These are phyloP conservation scores for Monoplex corrugatus DNA, from an alignment of 2,888 invertebrate species.

Conservation along the genomic window DNA sequence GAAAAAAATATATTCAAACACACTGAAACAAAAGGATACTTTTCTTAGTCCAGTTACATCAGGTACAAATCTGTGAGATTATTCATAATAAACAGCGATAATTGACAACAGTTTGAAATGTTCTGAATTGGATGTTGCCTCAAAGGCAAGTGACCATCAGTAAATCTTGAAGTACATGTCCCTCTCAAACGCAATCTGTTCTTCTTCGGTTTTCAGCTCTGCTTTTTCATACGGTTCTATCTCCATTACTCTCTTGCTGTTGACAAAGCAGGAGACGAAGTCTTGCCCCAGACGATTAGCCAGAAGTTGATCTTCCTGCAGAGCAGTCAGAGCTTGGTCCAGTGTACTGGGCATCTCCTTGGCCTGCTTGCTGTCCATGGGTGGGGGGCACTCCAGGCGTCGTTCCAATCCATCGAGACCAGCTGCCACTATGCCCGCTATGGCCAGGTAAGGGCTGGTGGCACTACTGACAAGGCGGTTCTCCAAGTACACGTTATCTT, in stretches of 20 bases:
- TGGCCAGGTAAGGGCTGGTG: constrained; percentile 57
- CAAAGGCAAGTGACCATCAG: no score
- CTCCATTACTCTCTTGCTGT: constrained; percentile 27
- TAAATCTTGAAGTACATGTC: constrained; percentile 1
- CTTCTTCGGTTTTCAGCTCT: constrained; percentile 6
- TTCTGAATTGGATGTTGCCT: no score
- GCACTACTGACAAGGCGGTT: constrained; percentile 54
- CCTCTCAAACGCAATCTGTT: constrained; percentile 32
- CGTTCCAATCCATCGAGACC: constrained; percentile 56
- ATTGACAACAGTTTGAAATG: no score
- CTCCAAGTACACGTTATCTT: constrained; percentile 54
- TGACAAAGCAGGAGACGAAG: constrained; percentile 31
- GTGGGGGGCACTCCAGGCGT: constrained; percentile 52
- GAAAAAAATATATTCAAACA: no score
- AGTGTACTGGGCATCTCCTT: constrained; percentile 17
- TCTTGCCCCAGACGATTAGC: constrained; percentile 18
- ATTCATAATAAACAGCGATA: no score
- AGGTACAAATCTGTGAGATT: no score
- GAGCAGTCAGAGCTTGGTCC: constrained; percentile 29
- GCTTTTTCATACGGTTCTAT: constrained; percentile 13
- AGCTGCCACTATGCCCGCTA: constrained; percentile 58
- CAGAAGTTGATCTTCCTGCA: constrained; percentile 24
- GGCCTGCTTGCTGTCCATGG: not conserved
- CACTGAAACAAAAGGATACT: no score
- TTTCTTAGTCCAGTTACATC: no score